These are phyloP conservation scores for Acronicta leporina DNA, from an alignment of 2,888 invertebrate genomes.

Conservation along the genomic window DNA sequence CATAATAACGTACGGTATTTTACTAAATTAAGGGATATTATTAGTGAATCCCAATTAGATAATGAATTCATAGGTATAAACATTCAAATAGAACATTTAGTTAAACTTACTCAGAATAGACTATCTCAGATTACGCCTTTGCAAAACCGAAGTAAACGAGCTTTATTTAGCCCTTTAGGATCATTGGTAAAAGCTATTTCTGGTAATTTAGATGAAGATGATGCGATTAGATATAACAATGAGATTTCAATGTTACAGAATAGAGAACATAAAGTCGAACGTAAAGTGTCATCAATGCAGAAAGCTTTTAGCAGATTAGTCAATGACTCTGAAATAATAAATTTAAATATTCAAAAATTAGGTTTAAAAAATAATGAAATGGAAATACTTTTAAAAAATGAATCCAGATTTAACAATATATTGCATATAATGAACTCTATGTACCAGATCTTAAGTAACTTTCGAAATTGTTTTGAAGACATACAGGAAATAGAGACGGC, in stretches of 20 bases:
- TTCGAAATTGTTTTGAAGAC: conserved; percentile 2
- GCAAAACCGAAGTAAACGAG: background rate
- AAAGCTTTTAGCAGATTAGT: conserved; percentile 9
- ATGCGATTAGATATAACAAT: conserved; percentile 3
- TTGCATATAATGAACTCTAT: conserved; percentile 3
- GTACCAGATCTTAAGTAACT: conserved; percentile 11
- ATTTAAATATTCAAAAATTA: conserved; percentile 4
- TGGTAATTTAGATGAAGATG: conserved; percentile 25
- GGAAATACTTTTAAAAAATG: background rate
- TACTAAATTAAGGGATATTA: background rate
- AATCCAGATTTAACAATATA: conserved; percentile 2
- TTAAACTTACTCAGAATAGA: conserved; percentile 4
- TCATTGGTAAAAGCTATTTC: conserved; percentile 1
- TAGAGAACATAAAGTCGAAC: conserved; percentile 10
- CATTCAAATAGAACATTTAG: conserved; percentile 4
- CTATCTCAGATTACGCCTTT: conserved; percentile 2
- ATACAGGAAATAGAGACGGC: conserved; percentile 6
- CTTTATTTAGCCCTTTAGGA: conserved; percentile 5
- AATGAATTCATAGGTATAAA: conserved; percentile 1
- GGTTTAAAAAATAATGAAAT: conserved; percentile 5
- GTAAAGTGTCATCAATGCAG: conserved; percentile 8
- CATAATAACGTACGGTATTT: conserved; percentile 8
- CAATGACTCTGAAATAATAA: conserved; percentile 5
- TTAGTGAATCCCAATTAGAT: background rate
- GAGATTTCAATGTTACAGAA: conserved; percentile 4